Conservation (phyloP, 2,797 vertebrate species). For the Alcedo atthis region DNA sequence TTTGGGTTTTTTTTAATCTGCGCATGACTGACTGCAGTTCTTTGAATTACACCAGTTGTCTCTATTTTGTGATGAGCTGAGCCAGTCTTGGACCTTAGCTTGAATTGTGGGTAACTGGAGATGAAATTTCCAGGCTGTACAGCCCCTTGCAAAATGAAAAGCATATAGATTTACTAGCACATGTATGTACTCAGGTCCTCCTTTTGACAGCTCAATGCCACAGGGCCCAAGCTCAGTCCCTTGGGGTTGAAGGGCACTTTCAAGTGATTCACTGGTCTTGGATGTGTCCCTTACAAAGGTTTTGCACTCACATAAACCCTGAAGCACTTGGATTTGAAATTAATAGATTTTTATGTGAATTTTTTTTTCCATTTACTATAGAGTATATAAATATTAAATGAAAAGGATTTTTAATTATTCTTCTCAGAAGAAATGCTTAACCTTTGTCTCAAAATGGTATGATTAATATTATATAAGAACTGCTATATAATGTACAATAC, state of each 20-base stretch:
- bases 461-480: not conserved
- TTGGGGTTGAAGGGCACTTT: constrained; percentile 2
- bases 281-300: not conserved
- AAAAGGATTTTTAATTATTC: constrained; percentile 15
- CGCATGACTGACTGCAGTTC: too few species aligned
- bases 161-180: not conserved
- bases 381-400: not conserved
- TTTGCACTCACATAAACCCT: not conserved
- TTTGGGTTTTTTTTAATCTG: not conserved
- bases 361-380: not conserved
- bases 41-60: not conserved
- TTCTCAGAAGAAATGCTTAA: not conserved
- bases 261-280: constrained; percentile 7
- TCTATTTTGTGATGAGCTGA: not conserved
- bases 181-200: not conserved
- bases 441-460: not conserved
- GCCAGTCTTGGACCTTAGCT: not conserved
- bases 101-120: not conserved
- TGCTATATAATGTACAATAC: not conserved
- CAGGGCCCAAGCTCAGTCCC: not conserved
- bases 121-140: not conserved
- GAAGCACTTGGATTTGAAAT: not conserved
- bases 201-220: constrained; percentile 2
- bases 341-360: not conserved
- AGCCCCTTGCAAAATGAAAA: not conserved